Evolutionary conservation across 2,113 vertebrate genomes (phyloP), one percentile per base, ranked within the genome.

Genomic region (Aviceda subcristata): DNA sequence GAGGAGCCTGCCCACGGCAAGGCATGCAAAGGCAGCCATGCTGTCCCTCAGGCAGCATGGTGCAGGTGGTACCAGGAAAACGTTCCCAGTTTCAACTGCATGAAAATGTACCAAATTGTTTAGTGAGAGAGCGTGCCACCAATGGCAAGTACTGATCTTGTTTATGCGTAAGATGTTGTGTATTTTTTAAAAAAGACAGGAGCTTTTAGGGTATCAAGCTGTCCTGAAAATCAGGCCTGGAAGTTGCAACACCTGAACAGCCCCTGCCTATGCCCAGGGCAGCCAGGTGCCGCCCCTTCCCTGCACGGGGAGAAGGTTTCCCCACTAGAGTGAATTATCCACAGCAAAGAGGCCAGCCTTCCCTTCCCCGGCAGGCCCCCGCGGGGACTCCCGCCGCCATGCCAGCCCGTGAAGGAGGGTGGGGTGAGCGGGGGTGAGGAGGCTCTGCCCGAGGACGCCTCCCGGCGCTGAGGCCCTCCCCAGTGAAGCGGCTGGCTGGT

Each of bases 231-330:
- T 45, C 63, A 90, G 15, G 45, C 29, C 24, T 68, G 73, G n/a
- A 72, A 50, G 26, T 0, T 46, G 39, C 0, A 0, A 39, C 0
- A 1, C 68, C 55, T 19, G 4, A 74, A 80, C 9, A 60, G 32
- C 55, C n/a, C n/a, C 43, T 77, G 34, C 15, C 51, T 71, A 13
- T 4, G 10, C 34, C 36, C 29, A 63, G 8, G 14, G 32, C 46
- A 62, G 5, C 30, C 2, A 2, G 11, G 11, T 27, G n/a, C 38
- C 67, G 63, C 26, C 57, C 72, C 43, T 86, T 59, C 36, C 50
- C 39, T 23, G 21, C 36, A 7, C 0, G 2, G 26, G 27, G 14
- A 77, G 26, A 41, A 46, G 29, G 17, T 32, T 39, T 78, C 32
- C 24, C 38, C 2, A 2, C 73, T 19, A 0, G 2, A 39, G 21